These are phyloP conservation scores for Kradibia gibbosae DNA, from an alignment of 1,140 invertebrate genomes.

Conservation along the genomic window DNA sequence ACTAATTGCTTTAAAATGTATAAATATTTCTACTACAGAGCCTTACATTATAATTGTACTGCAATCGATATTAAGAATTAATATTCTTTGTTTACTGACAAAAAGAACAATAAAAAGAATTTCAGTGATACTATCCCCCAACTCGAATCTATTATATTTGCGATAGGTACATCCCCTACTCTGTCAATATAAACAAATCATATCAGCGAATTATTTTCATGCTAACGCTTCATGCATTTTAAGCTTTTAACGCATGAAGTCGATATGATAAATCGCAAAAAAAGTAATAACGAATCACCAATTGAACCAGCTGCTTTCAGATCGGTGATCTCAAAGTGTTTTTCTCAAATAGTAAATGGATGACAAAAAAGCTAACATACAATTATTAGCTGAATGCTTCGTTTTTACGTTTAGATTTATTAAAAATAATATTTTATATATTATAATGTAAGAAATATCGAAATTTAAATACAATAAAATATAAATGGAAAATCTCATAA, in stretches of 20 bases:
- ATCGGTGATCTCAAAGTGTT: slow-evolving; percentile 27
- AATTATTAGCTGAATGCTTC: no score
- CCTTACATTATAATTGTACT: neutral
- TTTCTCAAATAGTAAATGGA: neutral
- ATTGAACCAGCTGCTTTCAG: slow-evolving; percentile 40
- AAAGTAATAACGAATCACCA: slow-evolving; percentile 43
- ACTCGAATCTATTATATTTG: neutral
- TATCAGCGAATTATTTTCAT: slow-evolving; percentile 28
- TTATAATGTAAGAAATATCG: no score
- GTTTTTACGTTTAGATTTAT: no score
- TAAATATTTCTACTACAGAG: neutral
- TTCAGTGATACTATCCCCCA: neutral
- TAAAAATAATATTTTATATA: no score
- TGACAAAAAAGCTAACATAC: no score
- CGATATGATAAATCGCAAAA: slow-evolving; percentile 15
- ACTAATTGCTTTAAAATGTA: neutral
- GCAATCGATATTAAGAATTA: slow-evolving; percentile 2
- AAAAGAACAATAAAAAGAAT: neutral
- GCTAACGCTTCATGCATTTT: neutral
- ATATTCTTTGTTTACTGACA: neutral
- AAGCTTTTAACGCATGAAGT: neutral
- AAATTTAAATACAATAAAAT: no score
- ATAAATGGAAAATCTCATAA: no score
- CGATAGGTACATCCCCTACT: neutral
- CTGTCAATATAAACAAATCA: neutral